A percentile compares a stretch with the other conserved stretches of the same genome.
Evolutionary conservation across 1,140 invertebrate genomes (phyloP).

Genomic region (Potamilus streckersoni): DNA sequence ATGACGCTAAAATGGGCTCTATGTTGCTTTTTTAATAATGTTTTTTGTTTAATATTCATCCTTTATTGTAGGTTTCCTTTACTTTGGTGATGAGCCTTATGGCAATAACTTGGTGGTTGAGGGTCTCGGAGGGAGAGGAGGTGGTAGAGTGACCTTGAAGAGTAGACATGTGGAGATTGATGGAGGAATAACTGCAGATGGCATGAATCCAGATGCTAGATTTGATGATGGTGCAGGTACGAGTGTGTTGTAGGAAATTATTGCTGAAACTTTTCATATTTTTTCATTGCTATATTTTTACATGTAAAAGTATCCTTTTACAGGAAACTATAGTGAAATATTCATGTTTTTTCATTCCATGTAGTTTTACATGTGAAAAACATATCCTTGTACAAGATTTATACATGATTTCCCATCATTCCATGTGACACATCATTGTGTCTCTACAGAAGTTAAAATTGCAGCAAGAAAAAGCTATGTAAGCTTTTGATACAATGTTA

Average conservation of each 20-base stretch:
- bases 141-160: slow-evolving; percentile 39
- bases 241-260: not conserved
- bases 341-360: too few species aligned
- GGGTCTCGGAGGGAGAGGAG: slow-evolving; percentile 47
- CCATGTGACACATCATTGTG: too few species aligned
- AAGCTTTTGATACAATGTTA: too few species aligned
- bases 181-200: slow-evolving; percentile 46
- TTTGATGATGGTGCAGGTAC: slow-evolving; percentile 44
- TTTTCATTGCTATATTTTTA: not conserved
- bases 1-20: too few species aligned
- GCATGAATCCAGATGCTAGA: slow-evolving; percentile 28
- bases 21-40: too few species aligned
- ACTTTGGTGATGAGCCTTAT: slow-evolving; percentile 46
- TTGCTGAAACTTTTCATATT: not conserved
- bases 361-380: too few species aligned
- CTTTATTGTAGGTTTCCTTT: slow-evolving; percentile 32
- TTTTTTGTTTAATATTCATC: too few species aligned
- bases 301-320: not conserved
- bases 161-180: slow-evolving; percentile 53
- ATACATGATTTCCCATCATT: too few species aligned
- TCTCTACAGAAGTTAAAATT: too few species aligned
- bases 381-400: too few species aligned
- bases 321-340: too few species aligned
- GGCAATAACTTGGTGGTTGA: slow-evolving; percentile 43
- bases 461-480: too few species aligned